Percentiles rank a stretch among this genome's conserved stretches.
phyloP scores from a whole-genome alignment of 2,888 invertebrate genomes.

The Microctonus brassicae region DNA sequence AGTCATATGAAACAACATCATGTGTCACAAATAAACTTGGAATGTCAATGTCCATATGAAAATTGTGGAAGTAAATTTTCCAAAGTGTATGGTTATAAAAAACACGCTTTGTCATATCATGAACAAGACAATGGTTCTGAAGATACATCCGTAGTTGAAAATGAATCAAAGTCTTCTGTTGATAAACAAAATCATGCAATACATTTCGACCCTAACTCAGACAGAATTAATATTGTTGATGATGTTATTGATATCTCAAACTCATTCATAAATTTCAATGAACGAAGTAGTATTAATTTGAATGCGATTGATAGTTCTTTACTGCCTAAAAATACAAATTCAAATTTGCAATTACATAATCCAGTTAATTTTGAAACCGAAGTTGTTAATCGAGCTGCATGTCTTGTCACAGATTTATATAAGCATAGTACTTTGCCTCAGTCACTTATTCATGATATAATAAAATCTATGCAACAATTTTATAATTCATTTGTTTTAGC shows the following conservation, averaged over 20 bases:
- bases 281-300: not conserved
- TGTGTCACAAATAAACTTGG: constrained; percentile 10
- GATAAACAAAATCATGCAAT: too few relatives aligned
- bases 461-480: not conserved
- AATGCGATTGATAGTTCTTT: not conserved
- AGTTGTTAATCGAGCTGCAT: not conserved
- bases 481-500: not conserved
- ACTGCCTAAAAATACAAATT: not conserved
- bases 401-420: constrained; percentile 35
- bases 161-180: not conserved
- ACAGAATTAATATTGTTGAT: too few relatives aligned
- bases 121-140: constrained; percentile 4
- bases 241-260: too few relatives aligned
- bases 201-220: too few relatives aligned
- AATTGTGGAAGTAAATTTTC: constrained; percentile 35
- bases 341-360: not conserved
- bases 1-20: constrained; percentile 35
- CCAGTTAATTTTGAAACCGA: not conserved
- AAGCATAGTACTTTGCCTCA: constrained; percentile 20
- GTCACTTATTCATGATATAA: constrained; percentile 7
- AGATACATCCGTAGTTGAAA: not conserved
- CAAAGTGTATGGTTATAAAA: constrained; percentile 35
- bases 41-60: constrained; percentile 31
- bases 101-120: constrained; percentile 22
- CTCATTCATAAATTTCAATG: too few relatives aligned